Evolutionary conservation across 2,888 invertebrate genomes (phyloP), one percentile per base, ranked within the genome.

Genomic region (Tyria jacobaeae): DNA sequence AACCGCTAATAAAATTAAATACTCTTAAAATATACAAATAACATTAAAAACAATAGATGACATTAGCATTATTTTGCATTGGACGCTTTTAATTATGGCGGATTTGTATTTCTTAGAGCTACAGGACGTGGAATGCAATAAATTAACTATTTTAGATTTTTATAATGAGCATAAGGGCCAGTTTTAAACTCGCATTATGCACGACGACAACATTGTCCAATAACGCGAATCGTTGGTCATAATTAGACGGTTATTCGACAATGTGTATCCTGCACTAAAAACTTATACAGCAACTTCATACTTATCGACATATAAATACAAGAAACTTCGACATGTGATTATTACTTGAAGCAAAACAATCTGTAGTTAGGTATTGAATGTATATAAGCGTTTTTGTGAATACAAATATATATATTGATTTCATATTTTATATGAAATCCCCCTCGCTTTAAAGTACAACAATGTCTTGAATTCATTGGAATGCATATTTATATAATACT

Each of bases 41-140:
- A 80, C 75, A 79, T 74, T 77, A 78, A 77, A 75, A 79, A 79
- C 69, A 74, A 74, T 65, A 65, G 60, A 77, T 75, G 75, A 80
- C 78, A 60, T 68, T 75, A 76, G 73, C 68, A 68, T 74, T 68
- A 64, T 61, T 60, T 73, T 72, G 73, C 72, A 74, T 73, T 82
- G 80, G 82, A 82, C 80, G 80, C 79, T 73, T 64, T 69, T 62
- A 65, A 57, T 57, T 69, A 65, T 73, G 76, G 78, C 78, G 78
- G 78, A 76, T 59, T 75, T 76, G 68, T 73, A 69, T 68, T 64
- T 49, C 71, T 75, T 71, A 79, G 37, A 76, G 73, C 78, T 73
- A 79, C 57, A 59, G 72, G 70, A 76, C 68, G 76, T 74, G 78
- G 71, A 77, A 71, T 78, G 78, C 70, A 66, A 65, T 66, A 39